Evolutionary conservation across 2,888 invertebrate genomes (phyloP).

Genomic region (Limnephilus marmoratus): DNA sequence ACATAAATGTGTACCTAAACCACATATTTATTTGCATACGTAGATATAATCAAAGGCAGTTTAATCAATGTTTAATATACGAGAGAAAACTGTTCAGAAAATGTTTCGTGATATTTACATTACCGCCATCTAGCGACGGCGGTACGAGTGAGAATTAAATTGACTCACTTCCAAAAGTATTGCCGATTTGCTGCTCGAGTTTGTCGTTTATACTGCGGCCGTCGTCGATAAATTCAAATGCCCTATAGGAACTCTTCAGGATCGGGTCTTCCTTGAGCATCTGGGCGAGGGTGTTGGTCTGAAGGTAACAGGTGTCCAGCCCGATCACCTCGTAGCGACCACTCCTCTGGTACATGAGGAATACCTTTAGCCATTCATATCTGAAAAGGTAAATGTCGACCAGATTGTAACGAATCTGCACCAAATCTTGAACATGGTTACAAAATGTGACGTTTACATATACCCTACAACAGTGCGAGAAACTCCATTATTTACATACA

Average conservation of each 20-base stretch:
- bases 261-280: conserved; percentile 71
- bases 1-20: not conserved
- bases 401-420: conserved; percentile 23
- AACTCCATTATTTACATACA: not conserved
- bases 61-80: too few species aligned
- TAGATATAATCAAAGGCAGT: not conserved
- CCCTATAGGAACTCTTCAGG: conserved; percentile 70
- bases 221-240: conserved; percentile 73
- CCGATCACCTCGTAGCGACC: conserved; percentile 84
- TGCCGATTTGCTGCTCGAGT: conserved; percentile 75
- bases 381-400: conserved; percentile 71
- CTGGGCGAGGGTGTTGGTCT: conserved; percentile 85
- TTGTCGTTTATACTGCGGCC: conserved; percentile 75
- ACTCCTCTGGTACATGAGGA: conserved; percentile 86
- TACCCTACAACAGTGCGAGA: not conserved
- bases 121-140: conserved; percentile 53
- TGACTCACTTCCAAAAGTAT: conserved; percentile 78
- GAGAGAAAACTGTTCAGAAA: not conserved
- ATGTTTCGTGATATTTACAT: conserved; percentile 49
- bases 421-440: not conserved
- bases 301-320: conserved; percentile 84
- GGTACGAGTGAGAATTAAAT: conserved; percentile 23
- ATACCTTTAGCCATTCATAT: conserved; percentile 84
- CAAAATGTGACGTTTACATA: not conserved
- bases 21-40: not conserved